Conservation (phyloP, 2,797 vertebrate genomes). For the Phoebastria nigripes region DNA sequence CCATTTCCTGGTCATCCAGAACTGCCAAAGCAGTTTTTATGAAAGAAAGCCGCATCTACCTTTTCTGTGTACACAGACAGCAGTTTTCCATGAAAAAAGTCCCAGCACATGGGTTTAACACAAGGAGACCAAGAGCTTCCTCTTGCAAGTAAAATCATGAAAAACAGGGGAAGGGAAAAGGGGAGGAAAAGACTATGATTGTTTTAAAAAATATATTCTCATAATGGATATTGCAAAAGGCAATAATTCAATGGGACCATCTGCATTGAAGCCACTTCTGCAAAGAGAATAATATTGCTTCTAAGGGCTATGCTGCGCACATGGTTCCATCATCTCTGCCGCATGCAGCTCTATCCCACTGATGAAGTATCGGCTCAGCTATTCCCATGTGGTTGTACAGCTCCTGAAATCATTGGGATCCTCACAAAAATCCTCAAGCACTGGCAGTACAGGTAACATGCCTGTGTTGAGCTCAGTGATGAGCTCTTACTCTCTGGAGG, state of each 20-base stretch:
- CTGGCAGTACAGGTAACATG: neutral
- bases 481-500: neutral
- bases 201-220: neutral
- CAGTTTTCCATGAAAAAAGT: neutral
- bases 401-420: neutral
- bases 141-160: neutral
- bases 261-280: neutral
- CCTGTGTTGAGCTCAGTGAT: neutral
- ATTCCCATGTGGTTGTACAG: neutral
- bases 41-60: neutral
- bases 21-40: neutral
- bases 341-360: neutral
- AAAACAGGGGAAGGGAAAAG: neutral
- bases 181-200: neutral
- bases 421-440: neutral
- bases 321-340: accelerated
- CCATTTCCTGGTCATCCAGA: neutral
- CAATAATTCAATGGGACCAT: neutral
- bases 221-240: neutral
- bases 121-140: neutral
- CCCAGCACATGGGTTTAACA: neutral
- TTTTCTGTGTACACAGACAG: neutral
- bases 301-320: neutral
- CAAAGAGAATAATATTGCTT: neutral
- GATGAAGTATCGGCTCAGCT: neutral